These are phyloP conservation scores for Ptychobarbus kaznakovi DNA, from an alignment of 2,797 vertebrate species.

Conservation along the genomic window DNA sequence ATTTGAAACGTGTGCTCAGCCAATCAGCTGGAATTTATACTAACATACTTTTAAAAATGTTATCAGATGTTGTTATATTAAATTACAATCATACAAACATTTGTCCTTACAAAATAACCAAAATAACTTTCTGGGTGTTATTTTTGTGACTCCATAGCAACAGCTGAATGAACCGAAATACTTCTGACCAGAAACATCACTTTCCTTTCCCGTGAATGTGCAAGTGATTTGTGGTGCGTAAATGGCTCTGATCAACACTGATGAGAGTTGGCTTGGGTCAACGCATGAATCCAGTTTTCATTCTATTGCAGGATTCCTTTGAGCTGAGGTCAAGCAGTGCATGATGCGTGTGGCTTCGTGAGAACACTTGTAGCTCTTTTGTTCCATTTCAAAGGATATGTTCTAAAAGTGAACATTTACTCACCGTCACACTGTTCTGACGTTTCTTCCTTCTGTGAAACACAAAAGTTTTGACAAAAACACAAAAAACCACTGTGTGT, in stretches of 20 bases:
- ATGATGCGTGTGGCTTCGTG: neutral
- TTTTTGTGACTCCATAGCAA: neutral
- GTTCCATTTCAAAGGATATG: neutral
- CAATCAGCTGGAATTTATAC: neutral
- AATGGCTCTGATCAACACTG: neutral
- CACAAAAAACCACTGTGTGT: no score
- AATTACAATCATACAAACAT: neutral
- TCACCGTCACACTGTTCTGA: neutral
- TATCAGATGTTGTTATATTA: neutral
- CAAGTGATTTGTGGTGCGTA: neutral
- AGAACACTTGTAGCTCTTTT: neutral
- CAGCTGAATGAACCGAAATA: neutral
- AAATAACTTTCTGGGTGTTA: neutral
- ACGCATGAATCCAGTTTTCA: neutral
- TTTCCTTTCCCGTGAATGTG: neutral
- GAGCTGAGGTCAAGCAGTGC: neutral
- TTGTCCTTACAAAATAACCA: neutral
- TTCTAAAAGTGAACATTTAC: neutral
- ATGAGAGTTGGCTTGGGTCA: neutral
- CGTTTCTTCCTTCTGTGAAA: neutral
- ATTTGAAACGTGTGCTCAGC: neutral
- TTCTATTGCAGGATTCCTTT: neutral
- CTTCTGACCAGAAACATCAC: neutral
- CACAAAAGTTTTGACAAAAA: neutral
- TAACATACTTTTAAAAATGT: neutral